Evolutionary conservation across 2,113 vertebrate species (phyloP), one percentile per base, ranked within the genome.

Genomic region (Mus spicilegus): DNA sequence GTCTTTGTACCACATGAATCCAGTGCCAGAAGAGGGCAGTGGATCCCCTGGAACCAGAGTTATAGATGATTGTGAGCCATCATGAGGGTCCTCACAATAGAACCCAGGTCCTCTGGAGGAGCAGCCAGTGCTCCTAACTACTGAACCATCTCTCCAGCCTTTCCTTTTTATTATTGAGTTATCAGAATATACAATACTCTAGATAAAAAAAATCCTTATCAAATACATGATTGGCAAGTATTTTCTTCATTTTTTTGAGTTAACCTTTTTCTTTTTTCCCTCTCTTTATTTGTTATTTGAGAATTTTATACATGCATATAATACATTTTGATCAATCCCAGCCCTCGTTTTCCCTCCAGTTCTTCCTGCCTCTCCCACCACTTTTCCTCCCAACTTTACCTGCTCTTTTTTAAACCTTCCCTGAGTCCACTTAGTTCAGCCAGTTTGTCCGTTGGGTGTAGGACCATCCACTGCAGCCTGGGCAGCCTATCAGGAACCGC

Each of bases 101-200:
- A 42, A 26, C n/a, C n/a, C 5, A 4, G 22, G n/a, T 42, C 81
- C 56, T 84, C n/a, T 84, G 81, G 14, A 63, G 39, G 56, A 84
- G 22, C 13, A 42, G 12, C 56, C 56, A 84, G 22, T 63, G n/a
- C 81, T 63, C n/a, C 42, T 84, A 63, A 63, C 54, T 42, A 16
- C n/a, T 17, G 24, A 42, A 39, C 1, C 24, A 30, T 42, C 24
- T 28, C 13, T 84, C 56, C n/a, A 84, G 56, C n/a, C 13, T 14
- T 84, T 84, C 58, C 58, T 82, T 96, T 91, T 95, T 78, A 89
- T 76, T 94, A 33, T 49, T 93, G 56, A 88, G 51, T 81, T 86
- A 20, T 93, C 78, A 87, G 58, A 89, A 54, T 86, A 54, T 93
- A 86, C 63, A 65, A 39, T 91, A 91, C 63, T 92, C 61, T 84